Evolutionary conservation across 2,797 vertebrate genomes (phyloP).

Genomic region (Melanogrammus aeglefinus): DNA sequence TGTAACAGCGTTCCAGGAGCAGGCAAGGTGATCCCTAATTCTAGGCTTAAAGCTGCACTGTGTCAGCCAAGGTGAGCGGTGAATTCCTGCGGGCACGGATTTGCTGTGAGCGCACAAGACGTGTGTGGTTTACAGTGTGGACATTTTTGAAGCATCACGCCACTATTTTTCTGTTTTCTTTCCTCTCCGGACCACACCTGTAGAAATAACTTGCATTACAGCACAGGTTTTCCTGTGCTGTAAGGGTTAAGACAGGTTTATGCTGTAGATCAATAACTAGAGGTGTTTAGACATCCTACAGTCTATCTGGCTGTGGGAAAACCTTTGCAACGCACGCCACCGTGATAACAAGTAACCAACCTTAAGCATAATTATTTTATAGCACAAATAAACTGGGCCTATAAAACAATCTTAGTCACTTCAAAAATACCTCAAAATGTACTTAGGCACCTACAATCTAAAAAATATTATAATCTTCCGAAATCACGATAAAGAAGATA

Average conservation of each 20-base stretch:
- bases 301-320: neutral
- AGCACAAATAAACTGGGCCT: neutral
- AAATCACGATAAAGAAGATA: neutral
- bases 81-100: conserved; percentile 24
- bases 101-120: neutral
- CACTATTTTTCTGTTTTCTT: neutral
- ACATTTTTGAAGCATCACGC: conserved; percentile 17
- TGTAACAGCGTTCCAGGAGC: conserved; percentile 27
- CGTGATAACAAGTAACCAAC: neutral
- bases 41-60: conserved; percentile 11
- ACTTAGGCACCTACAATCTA: neutral
- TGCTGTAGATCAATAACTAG: conserved; percentile 11
- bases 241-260: neutral
- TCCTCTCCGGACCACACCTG: conserved; percentile 18
- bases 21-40: conserved; percentile 30
- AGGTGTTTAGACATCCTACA: neutral
- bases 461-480: neutral
- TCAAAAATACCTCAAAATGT: neutral
- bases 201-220: conserved; percentile 25
- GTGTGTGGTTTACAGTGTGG: conserved; percentile 1
- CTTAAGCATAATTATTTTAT: neutral
- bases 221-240: conserved; percentile 18
- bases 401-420: neutral
- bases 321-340: neutral
- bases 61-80: conserved; percentile 7